Base-by-base conservation (phyloP, 2,797 vertebrate species). In the Falco naumanni region DNA sequence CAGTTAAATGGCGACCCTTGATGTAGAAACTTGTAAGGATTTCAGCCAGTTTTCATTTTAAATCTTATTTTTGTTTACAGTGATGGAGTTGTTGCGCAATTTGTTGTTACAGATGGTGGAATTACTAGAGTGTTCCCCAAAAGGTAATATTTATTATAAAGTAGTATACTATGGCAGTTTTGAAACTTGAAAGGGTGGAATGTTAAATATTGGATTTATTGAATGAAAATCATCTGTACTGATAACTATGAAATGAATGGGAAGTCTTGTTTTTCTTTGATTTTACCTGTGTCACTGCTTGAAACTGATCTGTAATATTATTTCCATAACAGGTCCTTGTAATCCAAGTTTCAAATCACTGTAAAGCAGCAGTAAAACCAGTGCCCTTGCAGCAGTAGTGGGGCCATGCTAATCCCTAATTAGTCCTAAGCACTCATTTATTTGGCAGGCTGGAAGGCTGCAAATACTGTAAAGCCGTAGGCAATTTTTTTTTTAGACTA, bases 91-190 rank as follows among this genome's bases (percentile, higher is more conserved):
- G 97, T 98, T 92, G 99, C 99, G 71, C 98, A 98, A 74, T 99
- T 99, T 97, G 99, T 99, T 74, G 98, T 99, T 90, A 99, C 99
- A 43, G 99, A 99, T 96, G 99, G 99, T 94, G 99, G 99, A 93
- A 99, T 99, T 96, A 99, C 99, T 69, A 98, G 99, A 98, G 98
- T 99, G 82, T 99, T 98, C 97, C 99, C 99, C 2, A 99, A 98
- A 98, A 99, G 98, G 99, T 99, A 98, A 97, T 95, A 59, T 51
- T 83, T 93, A 43, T 15, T 93, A 18, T 43, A 47, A 87, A 92
- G 54, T 21, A 53, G 4, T 68, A 28, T 22, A 53, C 28, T 76
- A 17, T 10, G 9, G 24, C 37, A 29, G 47, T 71, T 72, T 43
- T 71, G 37, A 74, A 64, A 25, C 3, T 16, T 74, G 25, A 79